Base-by-base conservation (phyloP, 1,140 invertebrate genomes). In the Rhopalosiphum maidis region DNA sequence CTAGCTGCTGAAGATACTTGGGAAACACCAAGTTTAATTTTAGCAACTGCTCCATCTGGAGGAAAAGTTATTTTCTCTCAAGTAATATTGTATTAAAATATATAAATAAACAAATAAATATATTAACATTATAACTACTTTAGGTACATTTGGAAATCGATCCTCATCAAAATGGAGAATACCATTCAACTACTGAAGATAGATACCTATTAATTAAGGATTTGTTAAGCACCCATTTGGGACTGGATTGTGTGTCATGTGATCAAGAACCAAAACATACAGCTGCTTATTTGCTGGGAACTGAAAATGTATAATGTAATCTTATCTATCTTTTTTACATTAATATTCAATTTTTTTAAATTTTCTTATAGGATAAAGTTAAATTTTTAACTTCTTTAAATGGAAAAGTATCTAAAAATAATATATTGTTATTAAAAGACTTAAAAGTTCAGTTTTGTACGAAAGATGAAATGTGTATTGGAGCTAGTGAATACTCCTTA, bases 51-150 rank as follows among this genome's bases (percentile, higher is more conserved):
- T 97, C 93, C 95, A 96, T 22, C 96, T 95, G 68, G 96, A 95
- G 98, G 98, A 37, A 96, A 96, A 94, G 97, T 97, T 4, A 96
- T 98, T 9, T 98, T 98, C 94, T 98, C 98, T 4, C 98, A 98
- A 96, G 97, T 97, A 94, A 41, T 41, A 83, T 37, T 35, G n/a
- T 46, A n/a, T 35, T 37, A 18, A 86, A 86, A 15, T 25, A 86
- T 41, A 86, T 25, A 48, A 23, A 48, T 15, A 48, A 18, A 86
- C 23, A 86, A 68, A 37, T 83, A 83, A 83, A 41, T 85, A 87
- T 48, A 30, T n/a, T 48, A 48, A 87, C 15, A 77, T 77, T 94
- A 94, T 88, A 23, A 86, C 82, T 46, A 91, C 51, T 94, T 54
- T 92, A 96, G 96, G 95, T 96, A 6, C 96, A 96, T 94, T 94